A percentile compares a stretch with the other conserved stretches of the same genome.
Conservation (phyloP, 2,797 vertebrate genomes). For the Melanotaenia pygmaea region DNA sequence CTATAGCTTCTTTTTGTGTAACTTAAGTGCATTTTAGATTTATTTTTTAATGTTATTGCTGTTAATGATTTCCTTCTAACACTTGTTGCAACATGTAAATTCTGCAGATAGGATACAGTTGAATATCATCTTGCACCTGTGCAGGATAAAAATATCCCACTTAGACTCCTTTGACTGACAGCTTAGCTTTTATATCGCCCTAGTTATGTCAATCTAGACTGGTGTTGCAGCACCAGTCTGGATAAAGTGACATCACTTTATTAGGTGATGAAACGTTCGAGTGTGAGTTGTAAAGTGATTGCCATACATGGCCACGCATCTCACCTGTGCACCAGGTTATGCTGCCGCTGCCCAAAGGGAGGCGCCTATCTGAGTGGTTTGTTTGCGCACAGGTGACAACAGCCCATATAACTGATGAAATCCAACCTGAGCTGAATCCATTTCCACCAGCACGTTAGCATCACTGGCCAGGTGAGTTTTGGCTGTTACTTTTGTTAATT, state of each 20-base stretch:
- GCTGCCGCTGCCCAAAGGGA: constrained; percentile 19
- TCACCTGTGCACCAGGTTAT: constrained; percentile 25
- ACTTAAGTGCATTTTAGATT: neutral
- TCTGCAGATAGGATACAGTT: too few species aligned
- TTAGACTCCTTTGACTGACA: neutral
- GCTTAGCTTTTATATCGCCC: neutral
- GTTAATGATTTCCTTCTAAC: neutral
- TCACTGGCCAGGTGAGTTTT: constrained; percentile 63
- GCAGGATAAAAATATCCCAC: neutral
- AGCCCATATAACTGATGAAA: constrained; percentile 57
- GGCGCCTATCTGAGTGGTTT: constrained; percentile 38
- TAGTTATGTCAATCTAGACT: neutral
- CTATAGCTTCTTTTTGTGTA: neutral
- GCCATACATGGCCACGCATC: constrained; percentile 30
- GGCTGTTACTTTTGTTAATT: neutral
- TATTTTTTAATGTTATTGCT: neutral
- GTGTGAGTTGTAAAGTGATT: neutral
- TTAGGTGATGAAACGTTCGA: neutral
- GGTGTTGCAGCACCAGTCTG: neutral
- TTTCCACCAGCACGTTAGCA: constrained; percentile 19
- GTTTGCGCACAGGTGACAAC: constrained; percentile 58
- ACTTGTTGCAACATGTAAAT: neutral
- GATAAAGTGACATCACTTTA: neutral
- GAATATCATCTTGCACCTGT: neutral
- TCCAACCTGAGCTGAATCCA: constrained; percentile 12